Base-by-base conservation (phyloP, 2,113 vertebrate species). In the Lepidiolamprologus cunningtoni region DNA sequence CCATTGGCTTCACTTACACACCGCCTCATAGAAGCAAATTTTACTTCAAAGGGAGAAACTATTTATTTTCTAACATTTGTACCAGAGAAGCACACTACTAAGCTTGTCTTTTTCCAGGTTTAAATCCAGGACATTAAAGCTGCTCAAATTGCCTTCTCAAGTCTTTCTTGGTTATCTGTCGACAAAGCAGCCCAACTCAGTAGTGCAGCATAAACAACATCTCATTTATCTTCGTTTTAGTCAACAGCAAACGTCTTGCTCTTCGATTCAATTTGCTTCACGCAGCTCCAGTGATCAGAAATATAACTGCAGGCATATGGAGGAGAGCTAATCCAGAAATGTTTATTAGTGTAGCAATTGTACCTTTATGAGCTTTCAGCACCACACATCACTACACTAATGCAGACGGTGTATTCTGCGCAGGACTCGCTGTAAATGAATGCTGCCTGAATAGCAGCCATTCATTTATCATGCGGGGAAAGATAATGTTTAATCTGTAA, bases 401-500 rank as follows among this genome's bases (percentile, higher is more conserved):
- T 21, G n/a, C 81, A 76, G 86, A 50, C 13, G 8, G 19, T 37
- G 53, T 4, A 26, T 45, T 90, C 68, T 58, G 31, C 21, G 21
- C 40, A 9, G 82, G 82, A 57, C 79, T 82, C 42, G 0, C 82
- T 82, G 55, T 53, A 83, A 92, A 89, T 57, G 57, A 91, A 80
- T 9, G 5, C 42, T 54, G 66, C 81, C 26, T 84, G 55, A 87
- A 89, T 78, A 78, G 63, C 50, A 55, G 80, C 31, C 28, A 66
- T 94, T 94, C 68, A 87, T 91, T 92, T 86, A 19, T 52, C 5
- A 23, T 11, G 81, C 57, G 2, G 19, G 17, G 79, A 73, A 87
- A 93, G 90, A 94, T 93, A 89, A 93, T 93, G 89, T 94, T 92
- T 91, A 94, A 94, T 94, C 90, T 93, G 91, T 89, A 79, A 82